phyloP scores from a whole-genome alignment of 2,888 invertebrate genomes.

The Matsumyia berberina region DNA sequence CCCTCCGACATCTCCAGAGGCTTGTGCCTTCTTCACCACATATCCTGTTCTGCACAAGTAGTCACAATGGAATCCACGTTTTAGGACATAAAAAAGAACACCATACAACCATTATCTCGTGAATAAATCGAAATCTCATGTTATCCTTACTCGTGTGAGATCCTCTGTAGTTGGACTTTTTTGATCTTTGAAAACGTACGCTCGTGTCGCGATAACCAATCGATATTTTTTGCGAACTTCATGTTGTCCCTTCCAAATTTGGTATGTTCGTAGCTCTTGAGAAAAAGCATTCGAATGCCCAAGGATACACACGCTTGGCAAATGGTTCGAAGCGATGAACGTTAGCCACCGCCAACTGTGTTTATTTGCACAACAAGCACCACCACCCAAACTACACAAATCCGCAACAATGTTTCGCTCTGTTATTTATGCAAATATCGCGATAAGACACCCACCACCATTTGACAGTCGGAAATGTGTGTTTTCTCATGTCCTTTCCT shows the following conservation, averaged over 20 bases:
- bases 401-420: background rate
- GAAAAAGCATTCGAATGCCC: background rate
- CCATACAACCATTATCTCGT: conserved; percentile 29
- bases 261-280: background rate
- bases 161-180: conserved; percentile 77
- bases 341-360: conserved; percentile 12
- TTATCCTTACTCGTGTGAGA: conserved; percentile 73
- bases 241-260: conserved; percentile 39
- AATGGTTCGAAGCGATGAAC: background rate
- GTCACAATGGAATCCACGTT: no score
- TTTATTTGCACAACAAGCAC: background rate
- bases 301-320: conserved; percentile 10
- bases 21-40: conserved; percentile 40
- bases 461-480: conserved; percentile 33
- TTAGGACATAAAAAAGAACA: background rate
- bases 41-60: conserved; percentile 39
- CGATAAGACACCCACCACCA: conserved; percentile 48
- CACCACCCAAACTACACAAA: conserved; percentile 1
- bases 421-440: conserved; percentile 67
- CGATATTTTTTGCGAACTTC: conserved; percentile 76
- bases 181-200: conserved; percentile 76
- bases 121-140: conserved; percentile 37
- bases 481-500: conserved; percentile 27
- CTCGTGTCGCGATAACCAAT: conserved; percentile 71
- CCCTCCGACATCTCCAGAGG: background rate